Base-by-base conservation (phyloP, 2,888 invertebrate genomes). In the Cephus runcator region DNA sequence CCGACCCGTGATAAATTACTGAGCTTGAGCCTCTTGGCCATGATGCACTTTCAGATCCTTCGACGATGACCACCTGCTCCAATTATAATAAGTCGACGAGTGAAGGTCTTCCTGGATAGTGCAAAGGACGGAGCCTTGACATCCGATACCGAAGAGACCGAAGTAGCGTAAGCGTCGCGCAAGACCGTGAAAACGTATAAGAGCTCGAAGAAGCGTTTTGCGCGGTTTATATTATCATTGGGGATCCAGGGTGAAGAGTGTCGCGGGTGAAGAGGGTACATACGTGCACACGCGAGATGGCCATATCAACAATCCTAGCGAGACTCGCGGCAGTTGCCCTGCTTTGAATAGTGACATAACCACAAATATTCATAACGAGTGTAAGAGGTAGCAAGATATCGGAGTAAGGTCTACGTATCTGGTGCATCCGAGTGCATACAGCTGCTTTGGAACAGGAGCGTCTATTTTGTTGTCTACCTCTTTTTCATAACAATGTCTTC, bases 21-120 rank as follows among this genome's bases (percentile, higher is more conserved):
- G 80, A 90, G 87, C 76, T 90, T 87, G 75, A 90, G 86, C 88
- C 90, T 90, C 80, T 88, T 90, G 79, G 89, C 89, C 81, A 88
- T 78, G 83, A 88, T 90, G 74, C 83, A 83, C 75, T 86, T 78
- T 6, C 87, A 84, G 85, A 86, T 88, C 11, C 12, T 80, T 77
- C 12, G 36, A 68, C 33, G 23, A 12, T 12, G 31, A 69, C 23
- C 56, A 23, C 9, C 56, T 15, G 56, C 23, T 56, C 23, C 56
- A 56, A 56, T 56, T 56, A 9, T 9, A 23, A 23, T 56, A 23
- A 56, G 23, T 15, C 6, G 56, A 23, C 23, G 56, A 6, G 23
- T 2, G 23, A 9, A 9, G 56, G 9, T 56, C 56, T 56, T 56
- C 56, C 56, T 56, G 56, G 56, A 56, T 56, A 4, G 23, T 23